phyloP scores from a whole-genome alignment of 2,113 vertebrate species.

The Naja naja region DNA sequence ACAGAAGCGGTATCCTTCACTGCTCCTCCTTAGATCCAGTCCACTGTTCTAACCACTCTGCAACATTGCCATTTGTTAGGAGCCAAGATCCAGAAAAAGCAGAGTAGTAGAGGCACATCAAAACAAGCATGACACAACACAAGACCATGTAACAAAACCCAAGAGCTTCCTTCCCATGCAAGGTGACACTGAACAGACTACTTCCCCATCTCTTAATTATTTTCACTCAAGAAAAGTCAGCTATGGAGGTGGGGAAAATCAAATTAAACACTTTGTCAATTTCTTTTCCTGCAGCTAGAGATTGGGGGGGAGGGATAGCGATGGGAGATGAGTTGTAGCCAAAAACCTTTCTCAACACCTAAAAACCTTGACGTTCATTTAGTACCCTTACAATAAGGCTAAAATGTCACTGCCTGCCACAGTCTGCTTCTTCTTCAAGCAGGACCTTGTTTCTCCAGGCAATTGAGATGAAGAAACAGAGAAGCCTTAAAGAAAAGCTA shows the following conservation, averaged over 20 bases:
- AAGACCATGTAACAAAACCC: not conserved
- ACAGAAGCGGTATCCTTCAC: not conserved
- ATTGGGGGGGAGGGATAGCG: too few relatives aligned
- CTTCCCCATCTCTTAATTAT: not conserved
- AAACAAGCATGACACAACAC: not conserved
- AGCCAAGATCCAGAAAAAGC: not conserved
- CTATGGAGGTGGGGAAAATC: not conserved
- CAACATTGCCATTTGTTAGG: not conserved
- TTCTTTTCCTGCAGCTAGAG: not conserved
- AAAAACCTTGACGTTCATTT: not conserved
- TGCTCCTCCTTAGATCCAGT: not conserved
- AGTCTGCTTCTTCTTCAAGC: not conserved
- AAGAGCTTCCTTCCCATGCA: not conserved
- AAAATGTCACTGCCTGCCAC: not conserved
- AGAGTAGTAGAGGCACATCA: not conserved
- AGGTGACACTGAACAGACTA: not conserved
- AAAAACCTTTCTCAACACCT: not conserved
- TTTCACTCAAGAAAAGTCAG: not conserved
- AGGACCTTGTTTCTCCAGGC: conserved; percentile 29
- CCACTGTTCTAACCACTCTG: not conserved
- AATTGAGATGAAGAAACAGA: not conserved
- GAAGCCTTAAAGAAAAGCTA: not conserved
- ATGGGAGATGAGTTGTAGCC: not conserved
- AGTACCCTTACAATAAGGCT: not conserved
- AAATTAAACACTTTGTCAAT: not conserved